Evolutionary conservation across 1,140 invertebrate species (phyloP).

Genomic region (Paraescarpia echinospica): DNA sequence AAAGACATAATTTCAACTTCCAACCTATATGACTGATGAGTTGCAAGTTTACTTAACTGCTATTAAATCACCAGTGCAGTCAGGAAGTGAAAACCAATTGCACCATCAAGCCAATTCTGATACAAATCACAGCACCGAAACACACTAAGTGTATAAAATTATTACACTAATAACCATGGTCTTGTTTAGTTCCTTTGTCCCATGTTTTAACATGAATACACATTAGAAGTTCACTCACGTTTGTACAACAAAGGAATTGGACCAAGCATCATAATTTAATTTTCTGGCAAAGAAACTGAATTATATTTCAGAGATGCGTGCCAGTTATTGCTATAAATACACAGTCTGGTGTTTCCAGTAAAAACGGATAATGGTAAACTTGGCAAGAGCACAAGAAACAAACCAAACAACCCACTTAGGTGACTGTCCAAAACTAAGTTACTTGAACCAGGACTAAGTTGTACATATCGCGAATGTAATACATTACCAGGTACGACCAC

Average conservation of each 20-base stretch:
- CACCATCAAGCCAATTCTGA: not conserved
- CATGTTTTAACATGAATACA: not conserved
- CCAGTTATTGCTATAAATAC: not conserved
- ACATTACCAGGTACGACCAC: not conserved
- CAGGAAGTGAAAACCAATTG: not conserved
- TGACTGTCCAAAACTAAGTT: not conserved
- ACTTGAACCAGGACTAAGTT: not conserved
- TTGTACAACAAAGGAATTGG: not conserved
- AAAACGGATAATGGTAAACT: not conserved
- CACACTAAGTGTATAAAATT: not conserved
- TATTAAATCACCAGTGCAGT: not conserved
- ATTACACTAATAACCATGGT: not conserved
- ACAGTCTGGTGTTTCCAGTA: not conserved
- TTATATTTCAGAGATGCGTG: not conserved
- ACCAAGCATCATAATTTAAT: not conserved
- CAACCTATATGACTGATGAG: not conserved
- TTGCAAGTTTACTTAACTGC: not conserved
- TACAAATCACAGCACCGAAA: not conserved
- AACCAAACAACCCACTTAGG: not conserved
- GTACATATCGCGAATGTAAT: not conserved
- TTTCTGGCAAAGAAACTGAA: not conserved
- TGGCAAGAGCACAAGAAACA: not conserved
- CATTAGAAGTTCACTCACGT: not conserved
- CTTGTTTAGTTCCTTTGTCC: not conserved
- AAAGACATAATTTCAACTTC: not conserved